These are phyloP conservation scores for Dioctria linearis DNA, from an alignment of 2,888 invertebrate species.

Conservation along the genomic window DNA sequence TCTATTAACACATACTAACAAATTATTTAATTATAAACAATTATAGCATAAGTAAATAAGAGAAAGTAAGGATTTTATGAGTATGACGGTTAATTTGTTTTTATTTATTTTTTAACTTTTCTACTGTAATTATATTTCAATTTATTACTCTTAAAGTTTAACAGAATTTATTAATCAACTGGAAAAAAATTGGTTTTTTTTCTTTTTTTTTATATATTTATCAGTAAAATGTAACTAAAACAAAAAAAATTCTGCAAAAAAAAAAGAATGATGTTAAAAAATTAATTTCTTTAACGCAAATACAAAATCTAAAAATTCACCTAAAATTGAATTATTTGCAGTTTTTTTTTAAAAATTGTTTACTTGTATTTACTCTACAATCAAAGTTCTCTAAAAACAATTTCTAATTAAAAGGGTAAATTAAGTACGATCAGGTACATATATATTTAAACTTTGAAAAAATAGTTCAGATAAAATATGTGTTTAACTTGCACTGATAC, in stretches of 20 bases:
- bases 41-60: constrained; percentile 37
- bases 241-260: neutral
- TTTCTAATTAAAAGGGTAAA: too few relatives aligned
- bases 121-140: neutral
- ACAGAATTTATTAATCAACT: neutral
- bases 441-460: too few relatives aligned
- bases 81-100: constrained; percentile 26
- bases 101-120: neutral
- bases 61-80: constrained; percentile 46
- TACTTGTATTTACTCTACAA: too few relatives aligned
- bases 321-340: too few relatives aligned
- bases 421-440: too few relatives aligned
- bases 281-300: constrained; percentile 43
- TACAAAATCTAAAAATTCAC: constrained; percentile 40
- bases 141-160: neutral
- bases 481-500: too few relatives aligned
- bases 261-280: constrained; percentile 18
- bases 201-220: constrained; percentile 5
- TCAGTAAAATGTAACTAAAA: neutral
- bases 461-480: too few relatives aligned
- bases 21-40: constrained; percentile 51
- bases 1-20: constrained; percentile 55
- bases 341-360: too few relatives aligned
- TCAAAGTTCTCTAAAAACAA: too few relatives aligned
- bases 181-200: neutral